phyloP scores from a whole-genome alignment of 1,140 invertebrate genomes.

The Drosophila ercepeae region DNA sequence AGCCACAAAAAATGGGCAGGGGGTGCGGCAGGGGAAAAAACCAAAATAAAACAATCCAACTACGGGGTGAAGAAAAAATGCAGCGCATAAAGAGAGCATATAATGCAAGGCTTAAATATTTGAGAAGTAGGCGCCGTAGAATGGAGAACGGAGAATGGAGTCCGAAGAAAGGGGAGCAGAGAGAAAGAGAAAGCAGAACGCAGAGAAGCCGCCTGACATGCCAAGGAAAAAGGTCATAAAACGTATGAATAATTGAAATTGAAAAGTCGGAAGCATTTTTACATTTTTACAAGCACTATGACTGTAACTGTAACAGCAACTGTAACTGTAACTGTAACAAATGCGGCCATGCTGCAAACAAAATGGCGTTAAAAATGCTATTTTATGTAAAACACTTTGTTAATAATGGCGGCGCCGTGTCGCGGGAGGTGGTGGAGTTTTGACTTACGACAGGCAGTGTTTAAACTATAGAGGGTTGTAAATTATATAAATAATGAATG shows the following conservation, averaged over 20 bases:
- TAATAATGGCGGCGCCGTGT: conserved; percentile 34
- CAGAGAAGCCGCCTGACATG: conserved; percentile 18
- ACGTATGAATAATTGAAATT: conserved; percentile 81
- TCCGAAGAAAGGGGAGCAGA: not conserved
- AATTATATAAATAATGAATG: not conserved
- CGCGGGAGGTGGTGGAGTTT: not conserved
- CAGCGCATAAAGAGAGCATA: conserved; percentile 46
- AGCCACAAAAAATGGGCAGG: conserved; percentile 13
- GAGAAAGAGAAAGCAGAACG: not conserved
- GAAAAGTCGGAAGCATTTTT: conserved; percentile 78
- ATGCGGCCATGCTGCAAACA: conserved; percentile 46
- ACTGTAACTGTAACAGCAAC: conserved; percentile 23
- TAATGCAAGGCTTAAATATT: conserved; percentile 79
- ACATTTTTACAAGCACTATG: conserved; percentile 60
- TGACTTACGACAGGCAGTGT: conserved; percentile 36
- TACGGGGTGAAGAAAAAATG: conserved; percentile 16
- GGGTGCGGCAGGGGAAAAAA: not conserved
- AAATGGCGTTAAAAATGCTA: conserved; percentile 77
- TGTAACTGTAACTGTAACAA: conserved; percentile 44
- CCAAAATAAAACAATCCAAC: conserved; percentile 23
- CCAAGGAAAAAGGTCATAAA: conserved; percentile 80
- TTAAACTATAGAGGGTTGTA: conserved; percentile 6
- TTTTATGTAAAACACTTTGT: conserved; percentile 80
- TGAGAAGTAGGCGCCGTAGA: conserved; percentile 62
- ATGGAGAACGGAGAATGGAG: conserved; percentile 1